These are phyloP conservation scores for Drosophila cracens DNA, from an alignment of 2,888 invertebrate species.

Conservation along the genomic window DNA sequence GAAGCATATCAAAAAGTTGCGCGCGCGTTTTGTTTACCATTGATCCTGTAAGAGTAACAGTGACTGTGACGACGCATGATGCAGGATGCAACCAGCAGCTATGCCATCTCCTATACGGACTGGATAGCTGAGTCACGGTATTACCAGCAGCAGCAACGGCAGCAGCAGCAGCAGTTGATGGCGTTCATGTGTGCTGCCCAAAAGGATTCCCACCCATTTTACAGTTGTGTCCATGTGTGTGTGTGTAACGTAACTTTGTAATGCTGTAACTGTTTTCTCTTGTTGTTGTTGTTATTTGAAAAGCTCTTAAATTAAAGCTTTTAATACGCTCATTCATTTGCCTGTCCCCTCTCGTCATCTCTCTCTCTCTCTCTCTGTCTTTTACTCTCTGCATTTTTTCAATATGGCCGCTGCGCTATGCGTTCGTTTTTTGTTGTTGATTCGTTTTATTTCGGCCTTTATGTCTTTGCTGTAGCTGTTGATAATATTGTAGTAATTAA, in stretches of 20 bases:
- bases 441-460: slow-evolving; percentile 42
- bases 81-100: slow-evolving; percentile 84
- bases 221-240: slow-evolving; percentile 1
- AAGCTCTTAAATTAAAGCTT: slow-evolving; percentile 45
- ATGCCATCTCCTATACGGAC: slow-evolving; percentile 84
- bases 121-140: slow-evolving; percentile 85
- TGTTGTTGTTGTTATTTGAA: slow-evolving; percentile 19
- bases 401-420: slow-evolving; percentile 68
- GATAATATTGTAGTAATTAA: slow-evolving; percentile 83
- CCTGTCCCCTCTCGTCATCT: slow-evolving; percentile 7
- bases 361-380: slow-evolving; percentile 9
- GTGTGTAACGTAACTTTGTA: slow-evolving; percentile 25
- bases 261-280: slow-evolving; percentile 20
- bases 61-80: slow-evolving; percentile 59
- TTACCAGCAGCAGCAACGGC: slow-evolving; percentile 9
- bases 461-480: slow-evolving; percentile 56
- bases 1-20: slow-evolving; percentile 22
- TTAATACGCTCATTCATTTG: slow-evolving; percentile 24
- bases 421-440: slow-evolving; percentile 46
- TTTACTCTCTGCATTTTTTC: slow-evolving; percentile 52
- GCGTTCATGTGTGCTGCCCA: slow-evolving; percentile 30
- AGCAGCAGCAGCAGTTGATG: slow-evolving; percentile 19
- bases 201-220: slow-evolving; percentile 4
- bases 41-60: slow-evolving; percentile 15
- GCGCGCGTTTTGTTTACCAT: slow-evolving; percentile 5